A percentile compares a stretch with the other conserved stretches of the same genome.
phyloP scores from a whole-genome alignment of 2,888 invertebrate genomes.

The Rhamphomyia laevipes region DNA sequence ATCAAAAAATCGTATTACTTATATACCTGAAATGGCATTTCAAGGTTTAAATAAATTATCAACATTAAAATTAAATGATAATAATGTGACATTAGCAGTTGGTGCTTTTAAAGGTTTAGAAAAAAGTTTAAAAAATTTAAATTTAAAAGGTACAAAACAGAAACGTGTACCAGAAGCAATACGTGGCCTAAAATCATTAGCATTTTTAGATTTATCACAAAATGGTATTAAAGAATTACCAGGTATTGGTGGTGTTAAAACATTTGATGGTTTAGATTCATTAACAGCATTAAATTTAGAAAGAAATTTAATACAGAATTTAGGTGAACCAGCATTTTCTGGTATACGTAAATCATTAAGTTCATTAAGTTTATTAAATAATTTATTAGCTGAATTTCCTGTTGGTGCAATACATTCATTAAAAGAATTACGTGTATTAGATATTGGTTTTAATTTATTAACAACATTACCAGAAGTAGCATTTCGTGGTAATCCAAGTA shows the following conservation, averaged over 20 bases:
- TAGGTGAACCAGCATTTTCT: constrained; percentile 63
- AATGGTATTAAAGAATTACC: constrained; percentile 75
- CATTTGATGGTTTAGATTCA: constrained; percentile 67
- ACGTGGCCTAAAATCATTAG: constrained; percentile 61
- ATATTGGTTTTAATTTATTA: constrained; percentile 83
- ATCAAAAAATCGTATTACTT: constrained; percentile 65
- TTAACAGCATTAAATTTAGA: constrained; percentile 73
- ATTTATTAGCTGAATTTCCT: constrained; percentile 78
- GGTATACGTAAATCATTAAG: constrained; percentile 73
- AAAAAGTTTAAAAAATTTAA: constrained; percentile 71
- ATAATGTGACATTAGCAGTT: constrained; percentile 62
- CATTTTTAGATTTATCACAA: constrained; percentile 81
- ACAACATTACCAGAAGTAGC: constrained; percentile 69
- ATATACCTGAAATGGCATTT: constrained; percentile 66
- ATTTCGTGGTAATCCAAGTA: constrained; percentile 68
- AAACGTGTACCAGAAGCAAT: constrained; percentile 69
- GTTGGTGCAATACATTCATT: constrained; percentile 65
- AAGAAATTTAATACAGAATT: constrained; percentile 69
- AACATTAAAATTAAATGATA: constrained; percentile 77
- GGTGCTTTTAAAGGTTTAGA: constrained; percentile 71
- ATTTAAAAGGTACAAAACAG: constrained; percentile 76
- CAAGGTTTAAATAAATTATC: constrained; percentile 57
- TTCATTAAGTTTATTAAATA: constrained; percentile 79
- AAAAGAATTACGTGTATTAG: constrained; percentile 72
- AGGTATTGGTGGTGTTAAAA: constrained; percentile 50